A percentile compares a stretch with the other conserved stretches of the same genome.
phyloP scores from a whole-genome alignment of 2,888 invertebrate species.

The Drosophila paucipuncta region DNA sequence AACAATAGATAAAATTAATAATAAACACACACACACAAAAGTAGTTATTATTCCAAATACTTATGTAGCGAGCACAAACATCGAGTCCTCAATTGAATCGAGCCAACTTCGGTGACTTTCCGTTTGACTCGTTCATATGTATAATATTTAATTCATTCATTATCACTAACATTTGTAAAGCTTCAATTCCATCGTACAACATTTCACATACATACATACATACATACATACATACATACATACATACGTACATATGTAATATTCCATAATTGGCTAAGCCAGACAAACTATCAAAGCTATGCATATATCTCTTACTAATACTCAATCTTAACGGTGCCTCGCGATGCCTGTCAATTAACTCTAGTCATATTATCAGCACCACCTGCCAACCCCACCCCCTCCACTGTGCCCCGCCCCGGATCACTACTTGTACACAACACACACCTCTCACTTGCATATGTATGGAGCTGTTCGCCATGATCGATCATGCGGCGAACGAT shows the following conservation, averaged over 20 bases:
- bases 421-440: neutral
- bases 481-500: slow-evolving; percentile 8
- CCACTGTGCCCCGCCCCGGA: neutral
- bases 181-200: slow-evolving; percentile 20
- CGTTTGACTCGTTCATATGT: slow-evolving; percentile 42
- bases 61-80: slow-evolving; percentile 48
- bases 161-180: slow-evolving; percentile 36
- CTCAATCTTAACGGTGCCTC: neutral
- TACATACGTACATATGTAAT: neutral
- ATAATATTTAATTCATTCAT: slow-evolving; percentile 39
- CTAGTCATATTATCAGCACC: neutral
- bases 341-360: neutral
- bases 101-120: slow-evolving; percentile 13
- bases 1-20: slow-evolving; percentile 28
- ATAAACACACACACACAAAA: slow-evolving; percentile 11
- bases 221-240: neutral
- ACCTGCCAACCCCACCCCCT: no score
- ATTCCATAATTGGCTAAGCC: neutral
- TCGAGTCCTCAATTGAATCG: slow-evolving; percentile 4
- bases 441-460: neutral
- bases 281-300: neutral
- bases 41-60: slow-evolving; percentile 21
- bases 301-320: neutral
- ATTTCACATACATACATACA: neutral
- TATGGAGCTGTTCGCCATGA: neutral